Evolutionary conservation across 35 echinoderm and acorn worm genomes (phyloP).

Genomic region (Apostichopus parvimensis): DNA sequence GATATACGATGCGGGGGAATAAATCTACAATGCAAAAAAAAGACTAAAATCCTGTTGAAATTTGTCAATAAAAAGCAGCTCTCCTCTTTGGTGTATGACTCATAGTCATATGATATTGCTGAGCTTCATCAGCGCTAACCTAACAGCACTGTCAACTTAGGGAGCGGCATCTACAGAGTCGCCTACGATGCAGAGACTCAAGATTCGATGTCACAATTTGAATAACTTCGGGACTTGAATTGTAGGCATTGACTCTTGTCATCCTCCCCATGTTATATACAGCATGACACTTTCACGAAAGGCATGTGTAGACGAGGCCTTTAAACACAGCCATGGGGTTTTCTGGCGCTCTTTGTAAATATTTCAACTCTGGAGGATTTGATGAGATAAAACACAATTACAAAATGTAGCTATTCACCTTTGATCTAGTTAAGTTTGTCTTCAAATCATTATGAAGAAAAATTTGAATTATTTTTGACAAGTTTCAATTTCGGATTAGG

Average conservation of each 20-base stretch:
- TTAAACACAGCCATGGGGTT: no score
- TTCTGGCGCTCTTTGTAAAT: no score
- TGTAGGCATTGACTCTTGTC: background rate
- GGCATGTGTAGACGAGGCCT: no score
- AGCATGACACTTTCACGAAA: background rate
- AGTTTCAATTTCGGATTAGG: no score
- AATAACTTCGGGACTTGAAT: background rate
- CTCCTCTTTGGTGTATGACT: background rate
- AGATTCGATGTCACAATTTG: background rate
- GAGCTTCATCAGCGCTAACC: background rate
- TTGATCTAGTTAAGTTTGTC: no score
- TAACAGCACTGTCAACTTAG: background rate
- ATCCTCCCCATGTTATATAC: background rate
- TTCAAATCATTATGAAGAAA: no score
- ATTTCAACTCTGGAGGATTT: no score
- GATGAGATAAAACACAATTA: no score
- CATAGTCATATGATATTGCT: background rate
- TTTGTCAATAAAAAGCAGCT: background rate
- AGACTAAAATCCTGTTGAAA: background rate
- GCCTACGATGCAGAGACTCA: background rate
- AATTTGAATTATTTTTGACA: no score
- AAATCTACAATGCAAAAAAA: background rate
- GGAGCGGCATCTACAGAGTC: background rate
- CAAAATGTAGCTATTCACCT: no score
- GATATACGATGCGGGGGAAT: background rate